These are phyloP conservation scores for Kryptolebias marmoratus DNA, from an alignment of 2,113 vertebrate genomes.

Conservation along the genomic window DNA sequence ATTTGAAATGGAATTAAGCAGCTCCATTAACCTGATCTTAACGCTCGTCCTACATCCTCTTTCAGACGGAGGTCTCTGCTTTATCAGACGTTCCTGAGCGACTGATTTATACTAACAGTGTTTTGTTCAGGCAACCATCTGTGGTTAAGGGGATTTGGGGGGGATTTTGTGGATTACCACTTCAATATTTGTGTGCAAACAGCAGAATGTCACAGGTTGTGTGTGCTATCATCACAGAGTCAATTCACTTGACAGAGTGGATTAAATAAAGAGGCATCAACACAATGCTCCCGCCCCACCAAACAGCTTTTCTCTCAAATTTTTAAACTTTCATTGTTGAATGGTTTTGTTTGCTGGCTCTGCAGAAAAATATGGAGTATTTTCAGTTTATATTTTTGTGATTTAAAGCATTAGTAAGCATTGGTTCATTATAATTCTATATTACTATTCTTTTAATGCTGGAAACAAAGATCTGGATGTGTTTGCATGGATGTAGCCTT, in stretches of 20 bases:
- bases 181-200: slow-evolving; percentile 77
- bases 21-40: slow-evolving; percentile 33
- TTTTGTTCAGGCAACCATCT: slow-evolving; percentile 74
- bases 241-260: slow-evolving; percentile 61
- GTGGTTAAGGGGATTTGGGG: slow-evolving; percentile 77
- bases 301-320: slow-evolving; percentile 16
- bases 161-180: slow-evolving; percentile 78
- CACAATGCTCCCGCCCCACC: slow-evolving; percentile 20
- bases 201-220: slow-evolving; percentile 77
- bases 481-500: no score
- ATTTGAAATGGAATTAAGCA: slow-evolving; percentile 18
- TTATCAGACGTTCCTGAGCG: slow-evolving; percentile 31
- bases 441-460: no score
- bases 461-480: no score
- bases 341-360: slow-evolving; percentile 3
- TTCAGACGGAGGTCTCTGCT: slow-evolving; percentile 34
- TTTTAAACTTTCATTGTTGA: slow-evolving; percentile 14
- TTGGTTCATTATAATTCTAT: no score
- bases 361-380: slow-evolving; percentile 18
- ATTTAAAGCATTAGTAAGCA: no score
- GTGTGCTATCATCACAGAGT: slow-evolving; percentile 65
- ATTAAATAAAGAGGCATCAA: slow-evolving; percentile 63
- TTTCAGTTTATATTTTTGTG: background rate
- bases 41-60: slow-evolving; percentile 10
- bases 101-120: slow-evolving; percentile 49